A percentile compares a stretch with the other conserved stretches of the same genome.
phyloP scores from a whole-genome alignment of 2,888 invertebrate genomes.

The Pasiphila rectangulata region DNA sequence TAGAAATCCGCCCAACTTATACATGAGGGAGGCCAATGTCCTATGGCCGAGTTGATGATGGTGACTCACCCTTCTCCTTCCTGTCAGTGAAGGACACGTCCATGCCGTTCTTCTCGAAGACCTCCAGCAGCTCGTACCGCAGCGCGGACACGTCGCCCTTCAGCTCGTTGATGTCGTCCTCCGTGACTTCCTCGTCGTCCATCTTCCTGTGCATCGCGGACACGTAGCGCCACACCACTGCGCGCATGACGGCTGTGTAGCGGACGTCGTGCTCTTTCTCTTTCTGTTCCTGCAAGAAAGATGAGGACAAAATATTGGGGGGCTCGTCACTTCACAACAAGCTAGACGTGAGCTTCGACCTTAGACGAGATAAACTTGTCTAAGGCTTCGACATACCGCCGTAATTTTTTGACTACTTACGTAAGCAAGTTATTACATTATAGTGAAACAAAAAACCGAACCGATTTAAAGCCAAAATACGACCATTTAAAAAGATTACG shows the following conservation, averaged over 20 bases:
- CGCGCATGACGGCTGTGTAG: slow-evolving; percentile 91
- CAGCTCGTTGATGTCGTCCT: slow-evolving; percentile 95
- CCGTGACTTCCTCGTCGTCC: slow-evolving; percentile 93
- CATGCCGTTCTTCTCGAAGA: slow-evolving; percentile 93
- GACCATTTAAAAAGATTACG: no score
- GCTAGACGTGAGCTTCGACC: no score
- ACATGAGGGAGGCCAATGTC: no score
- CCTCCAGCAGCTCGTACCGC: slow-evolving; percentile 94
- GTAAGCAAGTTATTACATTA: no score
- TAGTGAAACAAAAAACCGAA: no score
- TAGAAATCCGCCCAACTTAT: no score
- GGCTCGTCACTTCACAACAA: no score
- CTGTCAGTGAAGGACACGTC: slow-evolving; percentile 87
- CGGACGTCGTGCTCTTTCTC: slow-evolving; percentile 84
- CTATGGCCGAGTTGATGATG: no score
- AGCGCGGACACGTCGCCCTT: slow-evolving; percentile 96
- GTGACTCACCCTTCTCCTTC: slow-evolving; percentile 85
- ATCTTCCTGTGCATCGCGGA: slow-evolving; percentile 91
- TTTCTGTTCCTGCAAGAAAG: slow-evolving; percentile 55
- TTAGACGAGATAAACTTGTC: no score
- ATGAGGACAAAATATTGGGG: not conserved
- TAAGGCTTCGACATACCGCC: no score
- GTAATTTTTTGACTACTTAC: no score
- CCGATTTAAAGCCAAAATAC: no score
- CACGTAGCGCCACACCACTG: slow-evolving; percentile 95